Evolutionary conservation across 1,140 invertebrate genomes (phyloP), one percentile per base, ranked within the genome.

Genomic region (Panagrolaimus sp.): DNA sequence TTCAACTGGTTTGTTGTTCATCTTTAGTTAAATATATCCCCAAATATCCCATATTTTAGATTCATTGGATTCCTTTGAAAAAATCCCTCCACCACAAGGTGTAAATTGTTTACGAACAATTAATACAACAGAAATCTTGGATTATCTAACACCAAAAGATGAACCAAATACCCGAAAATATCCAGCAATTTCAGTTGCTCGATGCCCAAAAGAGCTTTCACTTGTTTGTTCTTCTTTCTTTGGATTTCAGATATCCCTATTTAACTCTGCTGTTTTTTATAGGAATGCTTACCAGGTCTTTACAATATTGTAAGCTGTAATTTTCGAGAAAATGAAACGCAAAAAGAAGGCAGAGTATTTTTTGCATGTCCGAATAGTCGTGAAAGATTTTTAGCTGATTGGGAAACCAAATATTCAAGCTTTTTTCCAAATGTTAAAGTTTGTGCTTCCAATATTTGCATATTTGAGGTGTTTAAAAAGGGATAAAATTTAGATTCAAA

Each of bases 41-140:
- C n/a, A n/a, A n/a, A n/a, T n/a, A n/a, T n/a, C n/a, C n/a, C n/a
- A n/a, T n/a, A 38, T 38, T 38, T 38, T 38, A 38, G 32, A 38
- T 38, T 38, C 32, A 38, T 38, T 38, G 28, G 52, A 58, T 21
- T 58, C 52, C 52, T 12, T 58, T 28, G 52, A 58, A 58, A 58
- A 12, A 21, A 58, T 38, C 7, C 32, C 32, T 7, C 32, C 32
- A 4, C 32, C 32, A 38, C 32, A 52, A 52, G 26, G 28, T 58
- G 52, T 28, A 21, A 58, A 58, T n/a, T 58, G 52, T 24, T 28
- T 58, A 12, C 52, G 52, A 12, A 58, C 52, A 21, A 58, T 58
- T 28, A 58, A 58, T 28, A 26, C 52, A 28, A 58, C 52, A n/a
- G 28, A 24, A 28, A 58, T 58, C 10, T 26, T 28, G 52, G 52